phyloP scores from a whole-genome alignment of 1,140 invertebrate genomes.

The Ridgeia piscesae region DNA sequence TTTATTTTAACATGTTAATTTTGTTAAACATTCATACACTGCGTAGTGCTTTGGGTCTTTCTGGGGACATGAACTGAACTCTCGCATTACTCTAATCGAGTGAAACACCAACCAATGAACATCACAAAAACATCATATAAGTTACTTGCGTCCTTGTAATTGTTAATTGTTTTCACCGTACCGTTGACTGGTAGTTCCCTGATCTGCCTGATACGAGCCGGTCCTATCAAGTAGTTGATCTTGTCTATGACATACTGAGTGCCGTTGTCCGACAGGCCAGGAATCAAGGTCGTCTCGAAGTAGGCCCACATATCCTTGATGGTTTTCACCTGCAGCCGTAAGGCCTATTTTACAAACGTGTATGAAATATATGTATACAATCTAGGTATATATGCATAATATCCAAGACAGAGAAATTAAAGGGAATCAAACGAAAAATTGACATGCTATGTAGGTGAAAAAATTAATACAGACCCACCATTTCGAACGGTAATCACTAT shows the following conservation, averaged over 20 bases:
- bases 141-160: background rate
- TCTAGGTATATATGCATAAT: too few species aligned
- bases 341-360: background rate
- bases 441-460: too few species aligned
- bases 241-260: background rate
- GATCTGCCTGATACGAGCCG: background rate
- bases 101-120: background rate
- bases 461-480: too few species aligned
- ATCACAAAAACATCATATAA: background rate
- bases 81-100: background rate
- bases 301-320: background rate
- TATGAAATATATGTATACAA: too few species aligned
- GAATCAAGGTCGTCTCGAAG: background rate
- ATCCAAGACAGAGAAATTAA: too few species aligned
- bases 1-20: background rate
- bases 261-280: background rate
- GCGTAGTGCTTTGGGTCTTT: background rate
- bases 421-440: too few species aligned
- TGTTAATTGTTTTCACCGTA: background rate
- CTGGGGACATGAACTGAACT: background rate
- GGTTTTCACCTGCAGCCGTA: slow-evolving; percentile 2
- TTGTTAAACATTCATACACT: background rate
- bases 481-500: too few species aligned
- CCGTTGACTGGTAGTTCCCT: background rate
- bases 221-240: background rate